These are phyloP conservation scores for Hozukius guyotensis DNA, from an alignment of 2,797 vertebrate genomes.

Conservation along the genomic window DNA sequence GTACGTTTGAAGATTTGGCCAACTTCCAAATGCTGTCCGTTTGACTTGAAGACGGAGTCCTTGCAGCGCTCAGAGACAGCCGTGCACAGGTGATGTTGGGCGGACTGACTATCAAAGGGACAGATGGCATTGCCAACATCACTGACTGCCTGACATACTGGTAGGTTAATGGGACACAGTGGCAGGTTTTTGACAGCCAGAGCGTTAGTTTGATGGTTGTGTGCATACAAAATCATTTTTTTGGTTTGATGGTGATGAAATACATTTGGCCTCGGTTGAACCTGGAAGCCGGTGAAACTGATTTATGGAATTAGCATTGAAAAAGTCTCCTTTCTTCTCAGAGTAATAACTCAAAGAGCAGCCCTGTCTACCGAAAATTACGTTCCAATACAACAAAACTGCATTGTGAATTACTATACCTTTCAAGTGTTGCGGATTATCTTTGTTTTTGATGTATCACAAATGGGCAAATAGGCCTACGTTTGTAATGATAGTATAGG, in stretches of 20 bases:
- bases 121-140: slow-evolving; percentile 51
- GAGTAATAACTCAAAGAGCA: neutral
- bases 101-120: slow-evolving; percentile 44
- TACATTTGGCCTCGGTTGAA: neutral
- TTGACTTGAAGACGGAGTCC: neutral
- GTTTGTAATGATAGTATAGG: neutral
- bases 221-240: neutral
- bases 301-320: neutral
- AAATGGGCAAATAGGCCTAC: no score
- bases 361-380: no score
- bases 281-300: neutral
- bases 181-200: slow-evolving; percentile 24
- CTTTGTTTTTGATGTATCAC: no score
- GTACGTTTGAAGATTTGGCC: neutral
- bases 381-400: no score
- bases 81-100: slow-evolving; percentile 20
- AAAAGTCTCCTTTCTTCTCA: neutral
- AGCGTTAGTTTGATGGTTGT: slow-evolving; percentile 2
- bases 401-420: no score
- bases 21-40: slow-evolving; percentile 7
- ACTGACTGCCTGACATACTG: slow-evolving; percentile 23
- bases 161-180: slow-evolving; percentile 47
- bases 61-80: slow-evolving; percentile 4
- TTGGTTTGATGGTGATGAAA: slow-evolving; percentile 6
- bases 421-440: no score